Percentiles rank a stretch among this genome's conserved stretches.
Evolutionary conservation across 2,797 vertebrate genomes (phyloP).

Genomic region (Gambelia wislizenii): DNA sequence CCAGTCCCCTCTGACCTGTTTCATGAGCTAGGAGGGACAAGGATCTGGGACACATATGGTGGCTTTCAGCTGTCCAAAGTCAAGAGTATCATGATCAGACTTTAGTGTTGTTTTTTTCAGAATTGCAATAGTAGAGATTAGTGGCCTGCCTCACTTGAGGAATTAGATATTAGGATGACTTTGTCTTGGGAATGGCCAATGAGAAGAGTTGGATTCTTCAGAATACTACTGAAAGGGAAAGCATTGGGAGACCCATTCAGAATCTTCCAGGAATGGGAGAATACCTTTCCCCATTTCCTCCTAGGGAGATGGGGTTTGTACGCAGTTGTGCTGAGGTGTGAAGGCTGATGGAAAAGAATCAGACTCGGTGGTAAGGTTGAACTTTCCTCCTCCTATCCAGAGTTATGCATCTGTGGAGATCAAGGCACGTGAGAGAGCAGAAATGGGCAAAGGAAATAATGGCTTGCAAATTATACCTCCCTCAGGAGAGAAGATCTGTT

Average conservation of each 20-base stretch:
- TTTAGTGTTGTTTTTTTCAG: background rate
- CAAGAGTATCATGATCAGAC: accelerated
- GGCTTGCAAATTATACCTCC: background rate
- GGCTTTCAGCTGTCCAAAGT: background rate
- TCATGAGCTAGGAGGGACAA: too few species aligned
- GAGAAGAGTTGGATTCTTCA: background rate
- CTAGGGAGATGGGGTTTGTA: background rate
- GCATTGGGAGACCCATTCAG: background rate
- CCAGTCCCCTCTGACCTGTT: too few species aligned
- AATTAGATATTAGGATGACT: background rate
- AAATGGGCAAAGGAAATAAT: background rate
- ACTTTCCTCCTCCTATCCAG: background rate
- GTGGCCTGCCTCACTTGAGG: background rate
- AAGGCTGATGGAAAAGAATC: background rate
- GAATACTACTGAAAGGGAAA: background rate
- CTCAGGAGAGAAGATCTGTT: background rate
- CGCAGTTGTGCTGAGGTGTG: background rate
- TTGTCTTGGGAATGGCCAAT: background rate
- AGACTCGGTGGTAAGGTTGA: background rate
- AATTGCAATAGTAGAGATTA: background rate
- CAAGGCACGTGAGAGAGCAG: background rate
- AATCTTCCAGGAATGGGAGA: background rate
- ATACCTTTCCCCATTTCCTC: background rate
- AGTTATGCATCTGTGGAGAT: background rate
- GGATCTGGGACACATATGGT: too few species aligned